Conservation (phyloP, 2,888 invertebrate genomes). For the Chesias legatella region DNA sequence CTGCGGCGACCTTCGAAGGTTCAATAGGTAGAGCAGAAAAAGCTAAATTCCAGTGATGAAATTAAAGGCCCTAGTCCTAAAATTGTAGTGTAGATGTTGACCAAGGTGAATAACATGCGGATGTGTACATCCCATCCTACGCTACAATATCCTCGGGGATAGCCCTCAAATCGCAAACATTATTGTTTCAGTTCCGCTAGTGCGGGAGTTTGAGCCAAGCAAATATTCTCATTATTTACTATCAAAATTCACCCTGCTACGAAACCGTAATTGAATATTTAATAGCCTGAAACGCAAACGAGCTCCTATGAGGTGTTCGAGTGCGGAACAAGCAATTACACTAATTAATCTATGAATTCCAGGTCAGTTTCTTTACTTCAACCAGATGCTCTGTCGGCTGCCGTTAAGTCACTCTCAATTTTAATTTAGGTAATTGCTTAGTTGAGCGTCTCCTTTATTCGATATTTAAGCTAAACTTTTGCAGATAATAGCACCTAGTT, state of each 20-base stretch:
- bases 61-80: too few relatives aligned
- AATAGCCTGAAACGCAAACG: conserved; percentile 14
- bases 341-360: conserved; percentile 16
- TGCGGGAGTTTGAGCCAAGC: conserved; percentile 4
- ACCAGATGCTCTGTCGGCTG: conserved; percentile 3
- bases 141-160: not conserved
- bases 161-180: conserved; percentile 1
- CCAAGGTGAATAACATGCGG: not conserved
- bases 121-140: not conserved
- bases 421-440: conserved; percentile 26
- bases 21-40: too few relatives aligned
- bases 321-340: conserved; percentile 20
- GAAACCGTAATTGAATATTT: conserved; percentile 13
- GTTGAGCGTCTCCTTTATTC: conserved; percentile 8
- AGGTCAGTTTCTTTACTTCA: conserved; percentile 9
- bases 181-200: not conserved
- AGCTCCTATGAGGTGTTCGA: conserved; percentile 11
- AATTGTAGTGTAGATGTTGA: too few relatives aligned
- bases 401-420: conserved; percentile 16
- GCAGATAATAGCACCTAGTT: too few relatives aligned
- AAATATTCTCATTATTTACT: conserved; percentile 12
- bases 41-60: too few relatives aligned
- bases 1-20: too few relatives aligned
- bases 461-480: too few relatives aligned
- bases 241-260: conserved; percentile 6